phyloP scores from a whole-genome alignment of 2,797 vertebrate species.

The Apodemus agrarius region DNA sequence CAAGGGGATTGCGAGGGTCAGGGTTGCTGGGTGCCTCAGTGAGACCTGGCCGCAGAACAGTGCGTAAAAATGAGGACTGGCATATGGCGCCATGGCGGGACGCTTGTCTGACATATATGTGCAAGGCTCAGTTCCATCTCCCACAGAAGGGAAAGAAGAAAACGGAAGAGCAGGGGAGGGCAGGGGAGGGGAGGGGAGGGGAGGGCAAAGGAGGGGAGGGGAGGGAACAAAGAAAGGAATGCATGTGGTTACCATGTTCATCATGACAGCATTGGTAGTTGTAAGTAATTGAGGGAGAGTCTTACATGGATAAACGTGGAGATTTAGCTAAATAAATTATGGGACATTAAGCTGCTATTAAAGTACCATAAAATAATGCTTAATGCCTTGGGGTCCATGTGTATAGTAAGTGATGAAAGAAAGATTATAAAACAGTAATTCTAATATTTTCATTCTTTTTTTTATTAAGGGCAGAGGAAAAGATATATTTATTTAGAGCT shows the following conservation, averaged over 20 bases:
- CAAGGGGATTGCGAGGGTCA: neutral
- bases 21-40: neutral
- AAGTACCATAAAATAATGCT: constrained; percentile 28
- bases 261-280: neutral
- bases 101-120: neutral
- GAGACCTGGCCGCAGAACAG: neutral
- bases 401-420: neutral
- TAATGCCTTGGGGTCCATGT: neutral
- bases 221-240: neutral
- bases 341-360: neutral
- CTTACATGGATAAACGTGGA: neutral
- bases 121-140: too few relatives aligned
- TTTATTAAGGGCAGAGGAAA: neutral
- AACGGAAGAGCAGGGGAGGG: neutral
- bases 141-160: neutral
- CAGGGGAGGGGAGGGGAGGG: too few relatives aligned
- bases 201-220: too few relatives aligned
- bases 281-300: neutral
- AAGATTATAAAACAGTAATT: neutral
- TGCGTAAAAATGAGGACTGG: neutral
- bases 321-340: neutral
- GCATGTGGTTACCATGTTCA: neutral
- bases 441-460: neutral
- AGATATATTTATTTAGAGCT: neutral
- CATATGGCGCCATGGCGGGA: neutral